Evolutionary conservation across 2,797 vertebrate genomes (phyloP).

Genomic region (Pseudocheirus occidentalis): DNA sequence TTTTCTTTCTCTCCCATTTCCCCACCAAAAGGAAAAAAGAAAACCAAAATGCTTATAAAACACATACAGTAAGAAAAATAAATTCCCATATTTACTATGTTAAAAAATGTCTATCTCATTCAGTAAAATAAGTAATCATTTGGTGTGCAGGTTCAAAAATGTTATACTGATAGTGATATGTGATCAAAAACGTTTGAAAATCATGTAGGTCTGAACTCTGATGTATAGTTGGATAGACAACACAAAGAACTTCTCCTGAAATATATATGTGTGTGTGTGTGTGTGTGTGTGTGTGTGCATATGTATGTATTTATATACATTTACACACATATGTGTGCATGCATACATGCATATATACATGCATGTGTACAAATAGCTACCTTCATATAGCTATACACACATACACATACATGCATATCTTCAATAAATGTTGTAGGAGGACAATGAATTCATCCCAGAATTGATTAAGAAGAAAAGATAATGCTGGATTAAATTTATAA

Average conservation of each 20-base stretch:
- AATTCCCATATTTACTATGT: neutral
- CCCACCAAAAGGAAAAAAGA: neutral
- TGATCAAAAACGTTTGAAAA: neutral
- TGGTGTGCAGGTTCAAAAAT: neutral
- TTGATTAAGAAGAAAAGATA: neutral
- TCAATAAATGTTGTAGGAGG: too few relatives aligned
- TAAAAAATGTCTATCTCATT: neutral
- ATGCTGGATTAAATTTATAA: neutral
- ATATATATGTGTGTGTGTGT: too few relatives aligned
- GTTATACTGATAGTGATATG: neutral
- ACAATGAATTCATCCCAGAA: neutral
- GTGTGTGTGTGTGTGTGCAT: too few relatives aligned
- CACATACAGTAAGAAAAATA: neutral
- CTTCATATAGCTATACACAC: neutral
- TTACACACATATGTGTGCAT: too few relatives aligned
- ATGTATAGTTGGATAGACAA: neutral
- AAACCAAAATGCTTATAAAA: slow-evolving; percentile 83
- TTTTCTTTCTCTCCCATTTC: neutral
- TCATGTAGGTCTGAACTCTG: neutral
- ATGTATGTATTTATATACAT: too few relatives aligned
- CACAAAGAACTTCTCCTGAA: neutral
- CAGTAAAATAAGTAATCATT: slow-evolving; percentile 74
- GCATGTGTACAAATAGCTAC: too few relatives aligned
- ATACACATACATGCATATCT: neutral
- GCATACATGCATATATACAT: too few relatives aligned